Evolutionary conservation across 2,888 invertebrate species (phyloP).

Genomic region (Agelastica alni): DNA sequence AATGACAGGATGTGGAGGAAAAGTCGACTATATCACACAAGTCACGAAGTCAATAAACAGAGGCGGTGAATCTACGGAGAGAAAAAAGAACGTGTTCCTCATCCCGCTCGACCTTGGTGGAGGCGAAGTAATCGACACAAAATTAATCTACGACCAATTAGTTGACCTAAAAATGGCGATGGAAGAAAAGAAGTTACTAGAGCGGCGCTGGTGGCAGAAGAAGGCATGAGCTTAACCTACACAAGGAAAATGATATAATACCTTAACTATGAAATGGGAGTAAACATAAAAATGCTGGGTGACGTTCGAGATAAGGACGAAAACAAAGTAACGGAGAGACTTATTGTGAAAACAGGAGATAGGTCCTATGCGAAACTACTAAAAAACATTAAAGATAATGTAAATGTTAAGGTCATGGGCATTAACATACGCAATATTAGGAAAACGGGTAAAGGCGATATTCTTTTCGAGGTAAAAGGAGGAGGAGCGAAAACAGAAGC

Average conservation of each 20-base stretch:
- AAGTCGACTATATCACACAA: not conserved
- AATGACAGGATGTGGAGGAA: not conserved
- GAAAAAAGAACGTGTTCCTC: not conserved
- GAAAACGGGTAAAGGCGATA: conserved; percentile 1
- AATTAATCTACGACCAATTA: not conserved
- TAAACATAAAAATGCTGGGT: conserved; percentile 2
- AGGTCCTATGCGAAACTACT: conserved; percentile 7
- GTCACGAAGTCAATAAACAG: not conserved
- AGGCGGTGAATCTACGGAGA: not conserved
- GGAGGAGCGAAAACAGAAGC: conserved; percentile 1
- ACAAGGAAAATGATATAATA: not conserved
- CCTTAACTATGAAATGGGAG: not conserved
- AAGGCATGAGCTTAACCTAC: not conserved
- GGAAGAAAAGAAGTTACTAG: not conserved
- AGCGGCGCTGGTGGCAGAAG: not conserved
- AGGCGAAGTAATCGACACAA: not conserved
- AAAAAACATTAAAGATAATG: conserved; percentile 6
- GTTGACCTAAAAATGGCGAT: not conserved
- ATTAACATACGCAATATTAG: not conserved
- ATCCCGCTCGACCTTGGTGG: not conserved
- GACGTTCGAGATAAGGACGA: not conserved
- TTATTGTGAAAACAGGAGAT: not conserved
- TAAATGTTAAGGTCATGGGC: conserved; percentile 2
- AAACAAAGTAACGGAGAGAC: not conserved
- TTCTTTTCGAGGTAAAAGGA: conserved; percentile 5